These are phyloP conservation scores for Penaeus chinensis DNA, from an alignment of 1,140 invertebrate genomes.

Conservation along the genomic window DNA sequence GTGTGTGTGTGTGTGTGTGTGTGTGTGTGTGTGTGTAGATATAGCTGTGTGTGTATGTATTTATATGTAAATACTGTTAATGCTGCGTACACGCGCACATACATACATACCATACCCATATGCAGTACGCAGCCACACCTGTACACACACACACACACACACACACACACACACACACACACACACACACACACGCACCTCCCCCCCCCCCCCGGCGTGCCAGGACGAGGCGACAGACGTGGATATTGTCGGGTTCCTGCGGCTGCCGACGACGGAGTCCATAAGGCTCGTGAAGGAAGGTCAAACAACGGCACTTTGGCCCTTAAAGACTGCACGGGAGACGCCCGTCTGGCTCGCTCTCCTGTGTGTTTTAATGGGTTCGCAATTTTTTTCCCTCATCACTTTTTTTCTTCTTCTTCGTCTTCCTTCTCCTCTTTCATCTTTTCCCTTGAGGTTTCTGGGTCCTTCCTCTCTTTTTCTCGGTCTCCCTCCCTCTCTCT, in stretches of 20 bases:
- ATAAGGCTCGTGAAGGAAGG: too few species aligned
- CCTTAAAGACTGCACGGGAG: too few species aligned
- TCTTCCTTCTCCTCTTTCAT: constrained; percentile 5
- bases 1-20: constrained; percentile 5
- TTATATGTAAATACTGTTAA: neutral
- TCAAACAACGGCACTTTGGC: too few species aligned
- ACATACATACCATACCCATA: too few species aligned
- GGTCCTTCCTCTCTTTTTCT: neutral
- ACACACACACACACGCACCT: too few species aligned
- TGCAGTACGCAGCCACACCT: neutral
- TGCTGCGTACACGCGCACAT: neutral
- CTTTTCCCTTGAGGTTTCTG: neutral
- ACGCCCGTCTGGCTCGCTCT: neutral
- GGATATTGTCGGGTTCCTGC: too few species aligned
- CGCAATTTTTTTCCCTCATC: constrained; percentile 5
- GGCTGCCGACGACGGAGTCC: too few species aligned
- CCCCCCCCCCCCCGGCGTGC: too few species aligned
- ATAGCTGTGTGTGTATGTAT: neutral
- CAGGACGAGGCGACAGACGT: too few species aligned
- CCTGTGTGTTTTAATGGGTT: neutral
- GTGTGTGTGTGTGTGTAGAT: constrained; percentile 4
- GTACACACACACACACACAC: neutral
- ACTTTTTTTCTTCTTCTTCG: neutral
- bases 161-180: too few species aligned
- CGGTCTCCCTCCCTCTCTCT: constrained; percentile 8